Evolutionary conservation across 2,797 vertebrate genomes (phyloP), one percentile per base, ranked within the genome.

Genomic region (Rhodeus uyekii): DNA sequence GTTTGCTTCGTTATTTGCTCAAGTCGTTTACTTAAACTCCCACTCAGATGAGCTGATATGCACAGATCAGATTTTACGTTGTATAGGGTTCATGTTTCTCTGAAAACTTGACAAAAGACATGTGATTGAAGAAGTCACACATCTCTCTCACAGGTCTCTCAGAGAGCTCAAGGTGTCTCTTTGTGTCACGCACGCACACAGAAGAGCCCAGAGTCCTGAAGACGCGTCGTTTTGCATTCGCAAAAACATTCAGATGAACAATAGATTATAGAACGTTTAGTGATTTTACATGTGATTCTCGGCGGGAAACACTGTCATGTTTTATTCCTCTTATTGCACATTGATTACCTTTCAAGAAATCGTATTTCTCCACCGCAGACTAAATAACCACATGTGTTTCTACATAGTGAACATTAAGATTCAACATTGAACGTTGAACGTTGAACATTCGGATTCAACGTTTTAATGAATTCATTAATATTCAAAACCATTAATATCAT

Each of bases 11-110:
- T 72, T 44, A 39, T 81, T 75, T 80, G 81, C 68, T 69, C 34
- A 32, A 75, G 73, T 48, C 38, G 63, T 82, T 82, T 76, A 38
- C 78, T 81, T 22, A 80, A 76, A 73, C 85, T 84, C 78, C 68
- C 55, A 67, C 85, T 48, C 73, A 73, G 60, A 79, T 78, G 50
- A 75, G 24, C 74, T 34, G 73, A 81, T 48, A 60, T 18, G 55
- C 34, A 63, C 69, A 32, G 53, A 65, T 75, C 64, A 63, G 24
- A n/a, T 50, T 34, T 24, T 72, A 22, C 0, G 1, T 38, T 32
- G 34, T 61, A 61, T 44, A 74, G 22, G 29, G 48, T 27, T 38
- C 6, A 8, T 5, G 22, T 58, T 34, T 75, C 9, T 60, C 36
- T 60, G 53, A 60, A 53, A 58, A 75, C 34, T 58, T 12, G 13